These are phyloP conservation scores for Microtus oregoni DNA, from an alignment of 2,113 vertebrate species.

Conservation along the genomic window DNA sequence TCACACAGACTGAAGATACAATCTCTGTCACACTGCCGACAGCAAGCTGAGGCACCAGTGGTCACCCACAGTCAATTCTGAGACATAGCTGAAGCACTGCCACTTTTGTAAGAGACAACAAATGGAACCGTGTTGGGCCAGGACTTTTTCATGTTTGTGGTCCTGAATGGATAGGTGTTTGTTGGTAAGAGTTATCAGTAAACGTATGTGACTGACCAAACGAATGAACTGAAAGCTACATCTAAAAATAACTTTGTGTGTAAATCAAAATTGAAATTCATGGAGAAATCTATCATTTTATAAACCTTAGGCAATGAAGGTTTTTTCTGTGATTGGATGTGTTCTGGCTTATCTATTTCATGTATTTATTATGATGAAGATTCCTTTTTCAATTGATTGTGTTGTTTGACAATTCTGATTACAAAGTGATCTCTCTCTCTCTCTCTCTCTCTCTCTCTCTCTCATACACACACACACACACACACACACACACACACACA, in stretches of 20 bases:
- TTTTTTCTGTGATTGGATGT: not conserved
- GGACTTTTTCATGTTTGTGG: not conserved
- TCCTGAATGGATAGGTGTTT: not conserved
- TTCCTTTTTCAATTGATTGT: not conserved
- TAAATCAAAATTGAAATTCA: constrained; percentile 23
- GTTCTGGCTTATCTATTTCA: not conserved
- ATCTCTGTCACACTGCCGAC: not conserved
- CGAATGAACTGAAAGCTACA: not conserved
- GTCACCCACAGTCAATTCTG: not conserved
- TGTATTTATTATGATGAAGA: not conserved
- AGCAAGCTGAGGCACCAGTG: not conserved
- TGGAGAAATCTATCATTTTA: not conserved
- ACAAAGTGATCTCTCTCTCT: not conserved
- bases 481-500: too few relatives aligned
- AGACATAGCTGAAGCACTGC: not conserved
- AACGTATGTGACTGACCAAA: not conserved
- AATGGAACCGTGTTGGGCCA: not conserved
- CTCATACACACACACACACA: too few relatives aligned
- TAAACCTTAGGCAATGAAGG: not conserved
- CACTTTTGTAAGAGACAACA: constrained; percentile 10
- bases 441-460: too few relatives aligned
- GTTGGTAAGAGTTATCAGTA: not conserved
- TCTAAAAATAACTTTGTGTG: constrained; percentile 45
- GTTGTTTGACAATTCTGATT: not conserved
- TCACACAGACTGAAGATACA: not conserved